These are phyloP conservation scores for Tortrix viridana DNA, from an alignment of 2,888 invertebrate species.

Conservation along the genomic window DNA sequence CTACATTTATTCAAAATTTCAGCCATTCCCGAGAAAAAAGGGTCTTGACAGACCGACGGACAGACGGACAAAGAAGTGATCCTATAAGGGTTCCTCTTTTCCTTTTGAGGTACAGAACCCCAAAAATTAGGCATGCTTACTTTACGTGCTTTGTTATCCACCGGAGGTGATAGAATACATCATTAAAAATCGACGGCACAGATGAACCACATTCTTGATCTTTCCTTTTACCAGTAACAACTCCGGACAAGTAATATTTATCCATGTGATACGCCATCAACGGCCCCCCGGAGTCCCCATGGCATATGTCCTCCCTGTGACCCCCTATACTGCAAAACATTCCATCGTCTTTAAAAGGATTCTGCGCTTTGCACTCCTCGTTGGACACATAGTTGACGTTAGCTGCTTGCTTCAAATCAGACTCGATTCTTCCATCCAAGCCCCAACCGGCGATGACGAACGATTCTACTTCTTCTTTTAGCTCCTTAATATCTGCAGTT, in stretches of 20 bases:
- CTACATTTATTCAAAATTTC: no score
- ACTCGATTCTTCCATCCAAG: conserved; percentile 7
- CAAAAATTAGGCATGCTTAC: not conserved
- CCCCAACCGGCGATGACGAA: conserved; percentile 30
- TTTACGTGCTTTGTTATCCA: conserved; percentile 18
- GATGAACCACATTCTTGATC: conserved; percentile 10
- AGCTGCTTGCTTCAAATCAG: conserved; percentile 18
- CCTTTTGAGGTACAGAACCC: no score
- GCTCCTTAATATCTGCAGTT: conserved; percentile 1
- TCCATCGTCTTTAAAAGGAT: conserved; percentile 10
- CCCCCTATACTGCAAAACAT: conserved; percentile 20
- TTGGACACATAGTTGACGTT: conserved; percentile 10
- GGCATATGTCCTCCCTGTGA: conserved; percentile 25
- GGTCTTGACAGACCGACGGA: no score
- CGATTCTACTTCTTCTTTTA: not conserved
- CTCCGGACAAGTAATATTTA: conserved; percentile 19
- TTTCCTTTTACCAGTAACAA: conserved; percentile 10
- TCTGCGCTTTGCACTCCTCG: conserved; percentile 4
- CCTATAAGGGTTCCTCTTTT: no score
- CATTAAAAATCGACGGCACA: conserved; percentile 23
- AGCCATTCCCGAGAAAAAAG: no score
- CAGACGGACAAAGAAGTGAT: no score
- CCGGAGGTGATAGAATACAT: conserved; percentile 19
- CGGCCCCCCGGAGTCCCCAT: conserved; percentile 30
- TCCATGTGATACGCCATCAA: conserved; percentile 8